Evolutionary conservation across 1,140 invertebrate species (phyloP).

Genomic region (Aethina tumida): DNA sequence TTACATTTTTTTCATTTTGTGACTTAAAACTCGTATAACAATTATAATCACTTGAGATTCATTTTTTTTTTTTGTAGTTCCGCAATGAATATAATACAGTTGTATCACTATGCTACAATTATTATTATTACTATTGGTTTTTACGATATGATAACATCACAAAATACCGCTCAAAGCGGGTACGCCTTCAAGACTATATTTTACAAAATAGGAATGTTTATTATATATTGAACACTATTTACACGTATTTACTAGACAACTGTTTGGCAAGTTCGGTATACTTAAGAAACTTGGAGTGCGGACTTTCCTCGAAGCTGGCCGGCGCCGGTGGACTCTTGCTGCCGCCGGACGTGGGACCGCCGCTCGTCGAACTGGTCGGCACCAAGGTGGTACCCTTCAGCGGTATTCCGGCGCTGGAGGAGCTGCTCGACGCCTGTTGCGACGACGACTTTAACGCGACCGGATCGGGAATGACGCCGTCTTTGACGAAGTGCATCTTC

Average conservation of each 20-base stretch:
- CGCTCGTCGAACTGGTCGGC: constrained; percentile 11
- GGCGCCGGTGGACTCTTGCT: constrained; percentile 33
- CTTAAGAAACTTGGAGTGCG: constrained; percentile 93
- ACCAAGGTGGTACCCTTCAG: constrained; percentile 22
- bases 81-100: constrained; percentile 26
- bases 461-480: constrained; percentile 69
- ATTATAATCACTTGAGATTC: constrained; percentile 35
- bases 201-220: constrained; percentile 32
- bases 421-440: constrained; percentile 42
- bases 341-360: constrained; percentile 17
- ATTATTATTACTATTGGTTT: constrained; percentile 31
- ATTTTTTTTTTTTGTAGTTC: constrained; percentile 27
- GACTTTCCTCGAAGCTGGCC: constrained; percentile 74
- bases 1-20: constrained; percentile 22
- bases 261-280: constrained; percentile 95
- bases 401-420: constrained; percentile 20
- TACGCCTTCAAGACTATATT: constrained; percentile 27
- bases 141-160: constrained; percentile 40
- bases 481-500: constrained; percentile 95
- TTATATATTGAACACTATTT: constrained; percentile 34
- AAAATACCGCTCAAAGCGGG: constrained; percentile 29
- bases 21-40: constrained; percentile 36
- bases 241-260: constrained; percentile 91
- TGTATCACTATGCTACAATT: constrained; percentile 25
- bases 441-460: constrained; percentile 48